Evolutionary conservation across 2,113 vertebrate genomes (phyloP), one percentile per base, ranked within the genome.

Genomic region (Meriones unguiculatus): DNA sequence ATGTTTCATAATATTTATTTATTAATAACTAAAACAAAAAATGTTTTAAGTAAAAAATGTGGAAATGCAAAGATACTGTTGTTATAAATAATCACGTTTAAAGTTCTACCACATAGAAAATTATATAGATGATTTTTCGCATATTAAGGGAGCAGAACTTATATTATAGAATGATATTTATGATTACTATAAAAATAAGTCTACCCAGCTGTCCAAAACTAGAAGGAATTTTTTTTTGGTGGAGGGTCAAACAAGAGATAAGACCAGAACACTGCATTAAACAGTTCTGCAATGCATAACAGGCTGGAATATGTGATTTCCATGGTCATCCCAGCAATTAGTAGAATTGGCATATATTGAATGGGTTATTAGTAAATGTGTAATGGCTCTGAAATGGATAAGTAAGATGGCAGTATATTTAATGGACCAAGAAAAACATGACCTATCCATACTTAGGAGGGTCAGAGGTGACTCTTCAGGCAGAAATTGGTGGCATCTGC

Each of bases 401-500:
- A 95, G 75, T 93, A 77, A 78, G 67, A 96, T 96, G 25, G 57
- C 89, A 93, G 50, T 87, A 91, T 67, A 92, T 91, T 97, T 97
- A 98, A 97, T 97, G 95, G 97, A 94, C 91, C 87, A 93, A 92
- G 81, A 52, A 94, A 97, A 95, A 92, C 96, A 91, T 89, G 76
- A 96, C 81, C 28, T 62, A 89, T 72, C 96, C 90, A 94, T 94
- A 93, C 94, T 94, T 95, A 86, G 67, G 93, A 95, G 82, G 88
- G 95, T 98, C 95, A 97, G 94, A 95, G 95, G 86, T 94, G 86
- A 89, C 38, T 54, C 95, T 93, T 96, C 95, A 95, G 90, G 93
- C 93, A 97, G 93, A 98, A 97, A 97, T 67, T 87, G 73, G 92
- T 96, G 90, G 85, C 95, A 97, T 97, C 96, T 97, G 96, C 94